Percentiles rank a stretch among this genome's conserved stretches.
phyloP scores from a whole-genome alignment of 2,113 vertebrate genomes.

The Silurus glanis region DNA sequence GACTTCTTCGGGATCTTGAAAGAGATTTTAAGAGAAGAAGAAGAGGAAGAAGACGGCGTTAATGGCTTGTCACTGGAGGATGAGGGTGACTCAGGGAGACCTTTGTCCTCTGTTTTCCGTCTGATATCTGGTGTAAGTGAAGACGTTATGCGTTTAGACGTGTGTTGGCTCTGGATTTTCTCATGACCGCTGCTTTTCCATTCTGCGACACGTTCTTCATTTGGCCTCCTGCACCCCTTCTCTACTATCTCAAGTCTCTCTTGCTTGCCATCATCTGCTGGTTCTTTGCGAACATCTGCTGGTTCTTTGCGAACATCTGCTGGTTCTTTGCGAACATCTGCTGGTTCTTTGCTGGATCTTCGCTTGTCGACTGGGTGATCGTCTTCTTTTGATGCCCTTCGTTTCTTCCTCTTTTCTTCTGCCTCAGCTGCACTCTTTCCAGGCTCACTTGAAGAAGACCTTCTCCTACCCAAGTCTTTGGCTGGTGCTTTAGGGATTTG shows the following conservation, averaged over 20 bases:
- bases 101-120: not conserved
- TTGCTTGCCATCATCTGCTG: not conserved
- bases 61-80: not conserved
- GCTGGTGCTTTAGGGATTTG: not conserved
- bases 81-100: not conserved
- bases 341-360: constrained; percentile 39
- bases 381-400: constrained; percentile 19
- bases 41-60: not conserved
- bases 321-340: constrained; percentile 23
- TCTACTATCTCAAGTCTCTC: constrained; percentile 24
- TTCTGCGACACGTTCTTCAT: not conserved
- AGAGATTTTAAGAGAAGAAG: not conserved
- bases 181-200: not conserved
- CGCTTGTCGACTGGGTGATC: constrained; percentile 27
- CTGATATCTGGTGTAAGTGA: not conserved
- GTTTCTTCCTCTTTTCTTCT: constrained; percentile 27
- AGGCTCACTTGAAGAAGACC: not conserved
- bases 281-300: constrained; percentile 28
- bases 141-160: not conserved
- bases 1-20: constrained; percentile 68
- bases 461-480: constrained; percentile 18
- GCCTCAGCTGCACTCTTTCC: not conserved
- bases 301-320: constrained; percentile 33
- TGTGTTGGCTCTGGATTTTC: not conserved
- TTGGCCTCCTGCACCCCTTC: not conserved